Evolutionary conservation across 2,888 invertebrate genomes (phyloP), one percentile per base, ranked within the genome.

Genomic region (Chloroclystis v-ata): DNA sequence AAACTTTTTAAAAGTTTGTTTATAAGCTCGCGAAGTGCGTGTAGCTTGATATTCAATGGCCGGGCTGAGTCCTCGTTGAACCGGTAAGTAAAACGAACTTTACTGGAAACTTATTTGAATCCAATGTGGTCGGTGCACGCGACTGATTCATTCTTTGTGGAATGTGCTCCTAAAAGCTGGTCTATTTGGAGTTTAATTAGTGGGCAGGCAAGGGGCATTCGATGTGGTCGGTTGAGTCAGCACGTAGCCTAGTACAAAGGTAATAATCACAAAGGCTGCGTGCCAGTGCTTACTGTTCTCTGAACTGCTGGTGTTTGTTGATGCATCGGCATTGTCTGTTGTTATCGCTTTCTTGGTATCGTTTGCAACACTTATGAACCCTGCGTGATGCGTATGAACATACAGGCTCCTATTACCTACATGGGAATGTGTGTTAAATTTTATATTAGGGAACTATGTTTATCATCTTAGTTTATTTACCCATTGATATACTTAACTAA

Each of bases 41-140:
- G 72, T 71, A 72, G 69, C 72, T 76, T 64, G 59, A 63, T 46
- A 68, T 67, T 72, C 72, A 75, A 83, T 81, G 79, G 73, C 77
- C 74, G 78, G 71, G 69, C 76, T 69, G 74, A 76, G 75, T 76
- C 72, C 75, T 72, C 72, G 65, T 65, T 82, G 80, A 85, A 85
- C 83, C 81, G 84, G 84, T 84, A 84, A 82, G 85, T 83, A 67
- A 77, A 78, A 80, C 73, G 69, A 65, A 75, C 69, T 68, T 73
- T 77, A 76, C 74, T 75, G 75, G 72, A 71, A 68, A 72, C 43
- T 65, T 71, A 59, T 68, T 70, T 65, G 60, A 71, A 71, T 60
- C 49, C 37, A 40, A 48, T 52, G 56, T 56, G 49, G 54, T 55
- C 50, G 50, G 45, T 44, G 56, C 54, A 41, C 37, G 42, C 52